These are phyloP conservation scores for Anser cygnoides DNA, from an alignment of 2,113 vertebrate species.

Conservation along the genomic window DNA sequence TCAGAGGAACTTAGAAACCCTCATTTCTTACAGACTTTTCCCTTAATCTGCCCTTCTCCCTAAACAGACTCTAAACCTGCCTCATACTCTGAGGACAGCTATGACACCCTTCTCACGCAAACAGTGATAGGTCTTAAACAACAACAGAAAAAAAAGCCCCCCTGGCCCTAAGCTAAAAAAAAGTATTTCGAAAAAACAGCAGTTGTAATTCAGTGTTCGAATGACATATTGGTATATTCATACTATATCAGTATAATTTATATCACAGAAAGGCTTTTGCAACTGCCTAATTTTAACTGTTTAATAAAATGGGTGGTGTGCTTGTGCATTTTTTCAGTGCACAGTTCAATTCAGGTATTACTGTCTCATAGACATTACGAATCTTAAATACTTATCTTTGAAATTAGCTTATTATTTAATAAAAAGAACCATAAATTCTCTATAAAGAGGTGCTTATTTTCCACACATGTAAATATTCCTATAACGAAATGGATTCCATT, in stretches of 20 bases:
- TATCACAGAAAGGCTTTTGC: neutral
- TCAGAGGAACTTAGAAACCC: neutral
- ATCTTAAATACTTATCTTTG: neutral
- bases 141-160: neutral
- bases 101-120: neutral
- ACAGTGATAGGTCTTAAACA: neutral
- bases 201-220: neutral
- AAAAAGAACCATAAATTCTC: neutral
- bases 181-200: neutral
- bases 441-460: neutral
- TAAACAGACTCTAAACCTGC: neutral
- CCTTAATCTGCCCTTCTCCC: neutral
- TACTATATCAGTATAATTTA: neutral
- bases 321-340: fast-evolving
- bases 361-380: fast-evolving
- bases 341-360: neutral
- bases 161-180: neutral
- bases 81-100: neutral
- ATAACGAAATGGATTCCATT: neutral
- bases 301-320: neutral
- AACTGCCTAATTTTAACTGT: neutral
- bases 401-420: neutral
- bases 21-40: neutral
- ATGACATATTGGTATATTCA: neutral
- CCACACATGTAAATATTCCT: neutral